These are phyloP conservation scores for Exaiptasia diaphana DNA, from an alignment of 64 coral and sea anemone genomes.

Conservation along the genomic window DNA sequence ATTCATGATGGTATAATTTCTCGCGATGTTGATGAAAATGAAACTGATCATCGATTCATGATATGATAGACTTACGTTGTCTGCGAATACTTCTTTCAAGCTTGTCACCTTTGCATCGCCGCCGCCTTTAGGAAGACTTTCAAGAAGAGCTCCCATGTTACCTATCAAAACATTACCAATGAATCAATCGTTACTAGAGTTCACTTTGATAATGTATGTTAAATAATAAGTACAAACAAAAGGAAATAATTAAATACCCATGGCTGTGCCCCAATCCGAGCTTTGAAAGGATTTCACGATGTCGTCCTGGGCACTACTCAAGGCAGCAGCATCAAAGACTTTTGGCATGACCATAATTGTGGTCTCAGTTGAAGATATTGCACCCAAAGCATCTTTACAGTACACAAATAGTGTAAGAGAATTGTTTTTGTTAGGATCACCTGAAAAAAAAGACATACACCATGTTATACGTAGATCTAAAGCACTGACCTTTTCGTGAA, in stretches of 20 bases:
- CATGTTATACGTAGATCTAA: neutral
- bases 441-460: neutral
- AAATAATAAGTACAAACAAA: neutral
- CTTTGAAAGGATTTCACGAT: neutral
- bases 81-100: slow-evolving; percentile 2
- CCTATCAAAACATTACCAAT: neutral
- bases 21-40: no score
- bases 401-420: slow-evolving; percentile 5
- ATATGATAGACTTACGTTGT: neutral
- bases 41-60: no score
- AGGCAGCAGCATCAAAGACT: neutral
- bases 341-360: slow-evolving; percentile 16
- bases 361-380: neutral
- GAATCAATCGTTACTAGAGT: no score
- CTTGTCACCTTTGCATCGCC: neutral
- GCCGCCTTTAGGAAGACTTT: neutral
- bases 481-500: neutral
- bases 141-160: neutral
- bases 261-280: neutral
- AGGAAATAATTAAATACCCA: neutral
- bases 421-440: neutral
- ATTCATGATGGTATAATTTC: no score
- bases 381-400: neutral
- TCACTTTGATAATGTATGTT: no score
- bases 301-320: neutral